These are phyloP conservation scores for Metaphire vulgaris DNA, from an alignment of 1,140 invertebrate species.

Conservation along the genomic window DNA sequence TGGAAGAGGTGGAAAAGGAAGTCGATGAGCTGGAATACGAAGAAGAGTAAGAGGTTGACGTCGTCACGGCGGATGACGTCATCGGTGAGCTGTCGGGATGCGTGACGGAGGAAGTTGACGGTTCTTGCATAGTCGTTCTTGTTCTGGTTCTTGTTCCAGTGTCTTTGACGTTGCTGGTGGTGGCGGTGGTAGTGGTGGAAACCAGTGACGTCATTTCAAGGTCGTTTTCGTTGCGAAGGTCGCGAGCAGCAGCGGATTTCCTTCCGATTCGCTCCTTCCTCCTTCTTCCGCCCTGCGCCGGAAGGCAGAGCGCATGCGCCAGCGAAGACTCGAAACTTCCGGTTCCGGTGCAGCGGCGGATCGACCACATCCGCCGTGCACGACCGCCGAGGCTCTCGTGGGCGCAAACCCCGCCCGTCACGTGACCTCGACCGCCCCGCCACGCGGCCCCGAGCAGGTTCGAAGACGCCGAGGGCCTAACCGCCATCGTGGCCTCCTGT, in stretches of 20 bases:
- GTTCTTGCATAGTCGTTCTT: not conserved
- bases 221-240: not conserved
- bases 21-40: not conserved
- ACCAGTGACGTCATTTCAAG: not conserved
- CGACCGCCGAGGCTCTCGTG: not conserved
- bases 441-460: not conserved
- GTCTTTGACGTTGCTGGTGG: not conserved
- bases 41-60: not conserved
- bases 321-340: not conserved
- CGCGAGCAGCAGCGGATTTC: not conserved
- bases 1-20: not conserved
- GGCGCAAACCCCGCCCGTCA: too few relatives aligned
- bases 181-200: not conserved
- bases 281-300: not conserved
- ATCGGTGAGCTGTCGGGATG: not conserved
- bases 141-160: too few relatives aligned
- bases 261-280: not conserved
- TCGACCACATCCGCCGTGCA: not conserved
- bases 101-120: not conserved
- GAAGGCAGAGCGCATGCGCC: not conserved
- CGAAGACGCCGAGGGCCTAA: not conserved
- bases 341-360: not conserved
- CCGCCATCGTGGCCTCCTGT: too few relatives aligned
- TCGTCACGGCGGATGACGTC: not conserved
- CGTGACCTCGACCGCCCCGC: too few relatives aligned